Percentiles rank a stretch among this genome's conserved stretches.
phyloP scores from a whole-genome alignment of 2,113 vertebrate genomes.

The Pachypanchax playfairii region DNA sequence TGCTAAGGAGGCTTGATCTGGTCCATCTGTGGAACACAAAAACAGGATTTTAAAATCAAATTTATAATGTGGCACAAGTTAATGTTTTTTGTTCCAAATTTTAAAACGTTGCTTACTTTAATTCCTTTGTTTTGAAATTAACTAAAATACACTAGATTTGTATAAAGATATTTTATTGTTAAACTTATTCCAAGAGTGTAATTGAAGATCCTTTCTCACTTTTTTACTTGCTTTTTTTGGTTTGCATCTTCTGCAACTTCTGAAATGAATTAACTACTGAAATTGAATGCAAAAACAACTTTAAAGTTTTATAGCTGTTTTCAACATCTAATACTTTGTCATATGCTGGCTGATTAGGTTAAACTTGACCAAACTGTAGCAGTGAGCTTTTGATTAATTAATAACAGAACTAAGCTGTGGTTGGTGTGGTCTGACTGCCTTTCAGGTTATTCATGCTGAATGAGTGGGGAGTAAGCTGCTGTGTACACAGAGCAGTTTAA shows the following conservation, averaged over 20 bases:
- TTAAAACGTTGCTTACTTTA: too few relatives aligned
- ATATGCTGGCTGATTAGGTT: not conserved
- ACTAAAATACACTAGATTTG: too few relatives aligned
- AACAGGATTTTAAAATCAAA: not conserved
- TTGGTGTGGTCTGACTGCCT: slow-evolving; percentile 24
- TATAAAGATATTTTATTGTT: too few relatives aligned
- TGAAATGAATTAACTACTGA: too few relatives aligned
- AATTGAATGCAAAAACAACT: not conserved
- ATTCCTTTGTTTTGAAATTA: too few relatives aligned
- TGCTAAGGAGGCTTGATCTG: slow-evolving; percentile 46
- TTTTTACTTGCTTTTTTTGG: too few relatives aligned
- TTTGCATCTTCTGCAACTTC: too few relatives aligned
- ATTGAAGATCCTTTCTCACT: too few relatives aligned
- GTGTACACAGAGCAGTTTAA: slow-evolving; percentile 46
- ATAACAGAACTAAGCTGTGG: slow-evolving; percentile 22
- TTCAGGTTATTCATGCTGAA: slow-evolving; percentile 43
- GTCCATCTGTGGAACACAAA: slow-evolving; percentile 68
- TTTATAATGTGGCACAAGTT: not conserved
- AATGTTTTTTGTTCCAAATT: too few relatives aligned
- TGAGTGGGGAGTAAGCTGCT: slow-evolving; percentile 14
- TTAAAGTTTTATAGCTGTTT: too few relatives aligned
- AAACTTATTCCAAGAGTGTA: too few relatives aligned
- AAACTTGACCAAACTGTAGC: not conserved
- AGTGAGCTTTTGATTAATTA: slow-evolving; percentile 15
- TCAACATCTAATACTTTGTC: too few relatives aligned